Base-by-base conservation (phyloP, 2,113 vertebrate genomes). In the Pelodiscus sinensis region DNA sequence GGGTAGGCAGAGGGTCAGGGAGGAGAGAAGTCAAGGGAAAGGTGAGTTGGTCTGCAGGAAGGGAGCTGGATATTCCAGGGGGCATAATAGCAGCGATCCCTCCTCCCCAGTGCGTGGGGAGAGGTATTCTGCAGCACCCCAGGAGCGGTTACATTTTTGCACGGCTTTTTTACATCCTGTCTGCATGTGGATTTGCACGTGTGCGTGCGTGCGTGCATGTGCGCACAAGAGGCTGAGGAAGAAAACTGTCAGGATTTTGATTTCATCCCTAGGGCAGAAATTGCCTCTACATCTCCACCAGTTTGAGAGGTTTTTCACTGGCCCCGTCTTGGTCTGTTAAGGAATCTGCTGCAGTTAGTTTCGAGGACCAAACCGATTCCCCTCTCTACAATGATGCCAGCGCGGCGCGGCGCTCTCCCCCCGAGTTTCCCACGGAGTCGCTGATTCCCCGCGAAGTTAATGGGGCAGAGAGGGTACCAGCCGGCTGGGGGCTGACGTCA, bases 381-480 rank as follows among this genome's bases (percentile, higher is more conserved):
- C 11, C 27, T 25, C 35, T 90, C 82, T 29, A n/a, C 0, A 0
- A 82, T 2, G 5, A 81, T n/a, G 9, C 81, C 88, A 84, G 89
- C 25, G 86, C 92, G 86, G 81, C 38, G 79, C 15, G 50, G 86
- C 51, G 84, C 8, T 22, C n/a, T 35, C 58, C 54, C 16, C 19
- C 24, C 24, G 13, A 0, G 86, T 89, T 62, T 71, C 94, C 88
- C 94, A 24, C n/a, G n/a, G n/a, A n/a, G n/a, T 19, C 2, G 12
- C 6, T 50, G 73, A 77, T 95, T 96, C 91, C 12, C 0, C n/a
- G 55, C 80, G 91, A 92, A 86, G 93, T 94, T 96, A 96, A 96
- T 96, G 96, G 96, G 91, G 94, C 92, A 97, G 92, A 92, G 94
- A 96, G 94, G 92, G 94, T 96, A 92, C 94, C 94, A 95, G 93